phyloP scores from a whole-genome alignment of 2,888 invertebrate genomes.

The Drosophila demipolita region DNA sequence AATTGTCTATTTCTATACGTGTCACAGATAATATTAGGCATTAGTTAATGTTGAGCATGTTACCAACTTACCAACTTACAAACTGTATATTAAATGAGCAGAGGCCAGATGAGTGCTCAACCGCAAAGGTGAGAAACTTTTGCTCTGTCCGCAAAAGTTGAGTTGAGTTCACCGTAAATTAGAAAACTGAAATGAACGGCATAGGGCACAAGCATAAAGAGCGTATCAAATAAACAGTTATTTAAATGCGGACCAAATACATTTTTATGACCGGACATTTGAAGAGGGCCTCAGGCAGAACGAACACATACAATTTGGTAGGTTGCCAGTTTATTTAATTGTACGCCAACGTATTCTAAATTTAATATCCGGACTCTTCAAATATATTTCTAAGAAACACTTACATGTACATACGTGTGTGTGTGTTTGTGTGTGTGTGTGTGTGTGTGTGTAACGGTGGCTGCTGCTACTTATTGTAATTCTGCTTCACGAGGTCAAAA shows the following conservation, averaged over 20 bases:
- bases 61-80: conserved; percentile 39
- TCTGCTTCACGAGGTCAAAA: conserved; percentile 34
- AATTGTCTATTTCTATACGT: conserved; percentile 33
- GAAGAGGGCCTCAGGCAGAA: conserved; percentile 12
- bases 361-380: conserved; percentile 33
- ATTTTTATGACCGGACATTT: conserved; percentile 25
- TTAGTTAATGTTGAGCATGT: conserved; percentile 31
- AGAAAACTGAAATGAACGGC: conserved; percentile 22
- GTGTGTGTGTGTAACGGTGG: conserved; percentile 16
- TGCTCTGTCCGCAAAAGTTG: not conserved
- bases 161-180: conserved; percentile 33
- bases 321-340: conserved; percentile 46
- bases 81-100: conserved; percentile 7
- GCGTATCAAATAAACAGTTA: conserved; percentile 45
- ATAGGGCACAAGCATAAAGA: conserved; percentile 13
- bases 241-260: conserved; percentile 51
- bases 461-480: conserved; percentile 68
- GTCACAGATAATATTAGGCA: conserved; percentile 37
- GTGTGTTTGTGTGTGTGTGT: too few species aligned
- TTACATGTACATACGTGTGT: not conserved
- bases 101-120: conserved; percentile 2
- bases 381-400: not conserved
- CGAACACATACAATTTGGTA: not conserved
- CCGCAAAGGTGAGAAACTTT: conserved; percentile 42
- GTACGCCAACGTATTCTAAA: conserved; percentile 30